phyloP scores from a whole-genome alignment of 1,140 invertebrate genomes.

The Leptopilina boulardi region DNA sequence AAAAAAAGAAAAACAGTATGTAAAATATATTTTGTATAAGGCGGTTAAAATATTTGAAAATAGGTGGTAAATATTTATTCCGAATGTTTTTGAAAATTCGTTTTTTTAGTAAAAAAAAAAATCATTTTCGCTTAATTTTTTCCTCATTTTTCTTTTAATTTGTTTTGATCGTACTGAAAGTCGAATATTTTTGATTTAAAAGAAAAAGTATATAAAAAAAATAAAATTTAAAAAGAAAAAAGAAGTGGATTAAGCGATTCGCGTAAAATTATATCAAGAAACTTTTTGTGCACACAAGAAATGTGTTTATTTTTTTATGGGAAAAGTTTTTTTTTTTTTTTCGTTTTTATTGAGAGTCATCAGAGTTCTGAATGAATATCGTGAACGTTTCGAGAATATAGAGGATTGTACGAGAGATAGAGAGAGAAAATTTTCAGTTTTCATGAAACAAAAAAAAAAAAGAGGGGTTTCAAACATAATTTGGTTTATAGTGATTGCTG shows the following conservation, averaged over 20 bases:
- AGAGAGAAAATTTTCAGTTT: slow-evolving; percentile 32
- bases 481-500: slow-evolving; percentile 22
- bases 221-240: neutral
- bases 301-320: neutral
- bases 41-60: too few relatives aligned
- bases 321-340: neutral
- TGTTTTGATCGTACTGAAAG: too few relatives aligned
- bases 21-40: too few relatives aligned
- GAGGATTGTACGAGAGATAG: neutral
- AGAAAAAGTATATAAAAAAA: neutral
- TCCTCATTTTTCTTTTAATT: too few relatives aligned
- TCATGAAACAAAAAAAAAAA: too few relatives aligned
- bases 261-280: neutral
- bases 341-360: too few relatives aligned
- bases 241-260: neutral
- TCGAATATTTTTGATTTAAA: neutral
- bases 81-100: too few relatives aligned
- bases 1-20: too few relatives aligned
- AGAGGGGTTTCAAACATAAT: slow-evolving; percentile 3
- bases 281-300: neutral
- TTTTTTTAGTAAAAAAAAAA: too few relatives aligned
- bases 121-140: too few relatives aligned
- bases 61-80: too few relatives aligned
- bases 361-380: neutral
- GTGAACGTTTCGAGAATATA: neutral